phyloP scores from a whole-genome alignment of 2,888 invertebrate species.

The Ophion ellenae region DNA sequence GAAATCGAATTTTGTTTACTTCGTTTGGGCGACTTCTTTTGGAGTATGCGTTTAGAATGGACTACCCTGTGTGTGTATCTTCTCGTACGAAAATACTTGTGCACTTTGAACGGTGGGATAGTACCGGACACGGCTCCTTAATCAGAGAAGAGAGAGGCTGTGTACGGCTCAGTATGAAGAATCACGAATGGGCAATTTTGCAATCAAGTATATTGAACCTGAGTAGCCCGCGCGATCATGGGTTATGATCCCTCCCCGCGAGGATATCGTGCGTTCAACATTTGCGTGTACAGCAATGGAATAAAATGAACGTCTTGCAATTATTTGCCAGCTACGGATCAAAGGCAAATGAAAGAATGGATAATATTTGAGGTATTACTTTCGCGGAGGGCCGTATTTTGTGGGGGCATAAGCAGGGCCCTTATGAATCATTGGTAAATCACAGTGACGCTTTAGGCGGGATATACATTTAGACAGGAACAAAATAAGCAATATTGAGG shows the following conservation, averaged over 20 bases:
- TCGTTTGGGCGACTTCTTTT: neutral
- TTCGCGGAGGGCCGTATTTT: no score
- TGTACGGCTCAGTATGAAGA: slow-evolving; percentile 18
- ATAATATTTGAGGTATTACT: neutral
- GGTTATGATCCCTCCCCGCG: slow-evolving; percentile 30
- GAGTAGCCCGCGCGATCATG: slow-evolving; percentile 52
- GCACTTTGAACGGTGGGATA: slow-evolving; percentile 59
- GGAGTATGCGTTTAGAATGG: neutral
- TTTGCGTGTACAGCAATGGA: slow-evolving; percentile 28
- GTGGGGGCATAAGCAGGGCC: no score
- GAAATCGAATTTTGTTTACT: neutral
- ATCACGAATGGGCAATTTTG: slow-evolving; percentile 73
- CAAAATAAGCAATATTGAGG: no score
- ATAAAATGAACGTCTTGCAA: slow-evolving; percentile 4
- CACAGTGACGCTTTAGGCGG: no score
- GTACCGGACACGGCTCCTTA: slow-evolving; percentile 65
- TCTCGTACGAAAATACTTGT: slow-evolving; percentile 10
- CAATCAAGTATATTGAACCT: slow-evolving; percentile 78
- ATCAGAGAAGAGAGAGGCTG: slow-evolving; percentile 35
- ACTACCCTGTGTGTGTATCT: slow-evolving; percentile 14
- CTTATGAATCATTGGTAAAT: no score
- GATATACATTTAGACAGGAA: no score
- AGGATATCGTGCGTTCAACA: slow-evolving; percentile 11
- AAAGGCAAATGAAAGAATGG: neutral
- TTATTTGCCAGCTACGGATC: neutral